Evolutionary conservation across 2,888 invertebrate genomes (phyloP), one percentile per base, ranked within the genome.

Genomic region (Sinelater perroti): DNA sequence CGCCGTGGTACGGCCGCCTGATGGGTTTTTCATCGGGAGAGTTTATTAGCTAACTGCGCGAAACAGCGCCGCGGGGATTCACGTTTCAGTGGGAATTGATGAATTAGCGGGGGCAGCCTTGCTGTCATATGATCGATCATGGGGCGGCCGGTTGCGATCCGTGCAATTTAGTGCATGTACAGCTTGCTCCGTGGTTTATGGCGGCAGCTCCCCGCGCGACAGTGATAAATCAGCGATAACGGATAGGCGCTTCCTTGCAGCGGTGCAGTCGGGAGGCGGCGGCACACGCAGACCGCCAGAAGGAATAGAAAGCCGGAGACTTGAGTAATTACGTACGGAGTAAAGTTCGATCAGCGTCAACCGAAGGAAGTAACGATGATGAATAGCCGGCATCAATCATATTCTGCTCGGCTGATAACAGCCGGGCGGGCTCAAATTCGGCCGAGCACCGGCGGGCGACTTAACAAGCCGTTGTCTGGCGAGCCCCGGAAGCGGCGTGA

Each of bases 341-440:
- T 71, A 74, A 75, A 74, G 73, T 74, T 74, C 70, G 71, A 71
- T 71, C 69, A 71, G 69, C 71, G 75, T 75, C 74, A 74, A 67
- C 63, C 70, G 69, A 70, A 70, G 70, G 72, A 72, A 73, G 70
- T 75, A 76, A 75, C 75, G 76, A 78, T 77, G 78, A 79, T 79
- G 73, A 77, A 79, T 78, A 72, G 74, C 67, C 63, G 63, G 66
- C 78, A 79, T 78, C 78, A 78, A 78, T 79, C 78, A 79, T 77
- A 70, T 71, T 72, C 67, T 71, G 70, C 70, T 66, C 64, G 70
- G 65, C 61, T 69, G 67, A 69, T 68, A 67, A 66, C 56, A 58
- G 52, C 56, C 63, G 62, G 52, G 45, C 56, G 61, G 60, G 66
- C 64, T 66, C 66, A 64, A 64, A 64, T 66, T 66, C 64, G 62